Conservation (phyloP, 2,888 invertebrate species). For the Ochropleura leucogaster region DNA sequence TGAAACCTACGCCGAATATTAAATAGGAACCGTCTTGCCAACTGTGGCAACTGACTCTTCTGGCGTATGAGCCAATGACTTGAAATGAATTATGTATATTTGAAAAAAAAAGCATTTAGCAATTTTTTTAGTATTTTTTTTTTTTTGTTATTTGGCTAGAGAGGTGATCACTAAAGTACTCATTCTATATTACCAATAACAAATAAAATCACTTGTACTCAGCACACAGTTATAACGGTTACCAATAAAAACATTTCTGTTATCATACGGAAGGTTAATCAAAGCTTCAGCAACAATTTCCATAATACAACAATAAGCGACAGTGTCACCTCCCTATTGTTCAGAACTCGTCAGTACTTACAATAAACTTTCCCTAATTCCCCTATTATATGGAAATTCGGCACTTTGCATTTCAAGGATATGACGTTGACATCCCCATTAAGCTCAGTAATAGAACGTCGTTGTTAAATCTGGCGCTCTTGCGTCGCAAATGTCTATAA, state of each 20-base stretch:
- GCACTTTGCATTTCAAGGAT: slow-evolving; percentile 55
- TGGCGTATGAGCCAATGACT: slow-evolving; percentile 21
- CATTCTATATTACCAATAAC: background rate
- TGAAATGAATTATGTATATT: background rate
- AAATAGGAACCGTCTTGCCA: slow-evolving; percentile 39
- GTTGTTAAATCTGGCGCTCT: slow-evolving; percentile 54
- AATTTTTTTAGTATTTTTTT: background rate
- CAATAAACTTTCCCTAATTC: slow-evolving; percentile 53
- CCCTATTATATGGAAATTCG: slow-evolving; percentile 48
- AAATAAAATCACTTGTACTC: background rate
- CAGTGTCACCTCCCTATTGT: slow-evolving; percentile 13
- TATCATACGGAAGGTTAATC: slow-evolving; percentile 1
- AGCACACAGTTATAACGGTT: background rate
- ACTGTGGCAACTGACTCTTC: slow-evolving; percentile 30
- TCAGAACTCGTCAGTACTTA: slow-evolving; percentile 16
- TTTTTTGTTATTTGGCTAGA: too few relatives aligned
- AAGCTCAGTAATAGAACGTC: slow-evolving; percentile 55
- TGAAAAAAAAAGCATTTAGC: slow-evolving; percentile 8
- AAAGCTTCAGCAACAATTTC: slow-evolving; percentile 11
- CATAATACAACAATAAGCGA: slow-evolving; percentile 24
- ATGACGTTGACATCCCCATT: slow-evolving; percentile 56
- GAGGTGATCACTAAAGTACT: background rate
- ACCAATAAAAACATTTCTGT: background rate
- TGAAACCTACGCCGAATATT: slow-evolving; percentile 53
- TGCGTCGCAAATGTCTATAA: slow-evolving; percentile 60